Evolutionary conservation across 2,888 invertebrate species (phyloP), one percentile per base, ranked within the genome.

Genomic region (Stictocephala bisonia): DNA sequence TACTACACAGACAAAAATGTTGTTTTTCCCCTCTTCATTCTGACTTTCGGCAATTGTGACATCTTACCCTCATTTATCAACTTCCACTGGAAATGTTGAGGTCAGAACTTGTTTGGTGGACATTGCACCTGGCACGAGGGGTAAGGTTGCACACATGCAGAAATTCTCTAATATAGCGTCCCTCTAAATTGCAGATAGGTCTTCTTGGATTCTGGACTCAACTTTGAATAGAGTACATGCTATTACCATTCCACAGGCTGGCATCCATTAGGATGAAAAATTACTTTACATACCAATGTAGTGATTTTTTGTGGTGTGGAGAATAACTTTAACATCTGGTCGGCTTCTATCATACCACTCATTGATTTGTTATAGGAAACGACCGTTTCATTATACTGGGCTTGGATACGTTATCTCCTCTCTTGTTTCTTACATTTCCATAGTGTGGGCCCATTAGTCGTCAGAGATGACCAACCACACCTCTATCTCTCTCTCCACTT

Each of bases 341-440:
- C 71, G 18, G 60, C 60, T 20, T 29, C 15, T 18, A 60, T 60
- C 26, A 71, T 71, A 29, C 58, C 60, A 58, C 58, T 71, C 71
- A 48, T 71, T 26, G 44, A 22, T 29, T 56, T 58, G n/a, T 71
- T 71, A n/a, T n/a, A n/a, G n/a, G n/a, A n/a, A n/a, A n/a, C n/a
- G n/a, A n/a, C n/a, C n/a, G n/a, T n/a, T n/a, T n/a, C n/a, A n/a
- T n/a, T n/a, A n/a, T n/a, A n/a, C n/a, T n/a, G n/a, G n/a, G n/a
- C n/a, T n/a, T n/a, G n/a, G n/a, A n/a, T n/a, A n/a, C n/a, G n/a
- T n/a, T 11, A 24, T 24, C 26, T 3, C 41, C 41, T 35, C 44
- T 67, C 48, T 26, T 67, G 22, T 67, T 44, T 41, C 15, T 60
- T 20, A 58, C 71, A 40, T 35, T 48, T 29, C 58, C 71, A n/a